Base-by-base conservation (phyloP, 2,888 invertebrate species). In the Drosophila bunnanda region DNA sequence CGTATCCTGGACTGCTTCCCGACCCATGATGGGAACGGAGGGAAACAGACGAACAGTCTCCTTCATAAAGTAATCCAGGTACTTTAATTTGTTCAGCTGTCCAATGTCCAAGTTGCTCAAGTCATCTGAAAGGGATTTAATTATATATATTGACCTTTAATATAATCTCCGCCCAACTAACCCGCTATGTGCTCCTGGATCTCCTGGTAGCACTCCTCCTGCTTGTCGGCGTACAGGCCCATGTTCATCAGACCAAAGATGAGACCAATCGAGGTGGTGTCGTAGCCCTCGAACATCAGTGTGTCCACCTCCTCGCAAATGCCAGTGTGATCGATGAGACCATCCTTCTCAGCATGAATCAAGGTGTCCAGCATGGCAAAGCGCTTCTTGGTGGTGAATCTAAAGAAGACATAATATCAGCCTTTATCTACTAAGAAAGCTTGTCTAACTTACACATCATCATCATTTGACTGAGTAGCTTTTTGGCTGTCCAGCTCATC, bases 251-350 rank as follows among this genome's bases (percentile, higher is more conserved):
- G 67, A 0, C 74, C 78, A 60, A 90, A 91, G 39, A 80, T 90
- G 0, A 90, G 73, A 5, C 82, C 82, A 54, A 89, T 89, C 0
- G 91, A 91, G 13, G 90, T 90, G 6, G 90, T 90, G 36, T 89
- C 89, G 22, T 75, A 89, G 1, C 89, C 84, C 38, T 62, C 84
- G 22, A 81, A 79, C 94, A 95, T 94, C 69, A 96, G 95, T 0
- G 96, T 96, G 72, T 95, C 94, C 0, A 95, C 95, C 92, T 96
- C 95, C 88, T 95, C 95, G 67, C 94, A 93, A 13, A 96, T 93
- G 53, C 94, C 94, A 10, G 93, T 61, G 59, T 91, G 90, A 72
- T 91, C 87, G 7, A 91, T 91, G 0, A 86, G 55, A 0, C 88
- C 88, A 57, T 90, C 81, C 32, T 82, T 78, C 25, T 91, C 88